Conservation (phyloP, 2,888 invertebrate species). For the Tetrapedia diversipes region DNA sequence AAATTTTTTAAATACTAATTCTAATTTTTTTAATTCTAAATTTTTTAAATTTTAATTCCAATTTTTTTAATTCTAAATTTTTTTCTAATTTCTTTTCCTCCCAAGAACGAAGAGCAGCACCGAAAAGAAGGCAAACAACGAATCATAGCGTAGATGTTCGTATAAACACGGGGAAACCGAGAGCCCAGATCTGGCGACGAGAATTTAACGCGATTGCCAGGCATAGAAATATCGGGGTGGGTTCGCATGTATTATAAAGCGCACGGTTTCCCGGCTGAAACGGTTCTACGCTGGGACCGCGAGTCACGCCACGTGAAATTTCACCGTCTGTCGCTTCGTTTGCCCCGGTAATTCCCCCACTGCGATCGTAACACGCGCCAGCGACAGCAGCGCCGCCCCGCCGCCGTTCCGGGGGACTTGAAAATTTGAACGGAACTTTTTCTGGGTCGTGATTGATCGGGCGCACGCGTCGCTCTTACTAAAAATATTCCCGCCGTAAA, state of each 20-base stretch:
- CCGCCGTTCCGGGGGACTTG: slow-evolving; percentile 22
- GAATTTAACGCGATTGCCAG: background rate
- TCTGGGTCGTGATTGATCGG: slow-evolving; percentile 54
- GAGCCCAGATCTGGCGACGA: no score
- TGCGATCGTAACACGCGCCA: slow-evolving; percentile 25
- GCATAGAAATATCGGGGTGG: background rate
- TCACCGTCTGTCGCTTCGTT: slow-evolving; percentile 53
- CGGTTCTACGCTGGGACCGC: slow-evolving; percentile 34
- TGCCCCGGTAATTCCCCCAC: slow-evolving; percentile 34
- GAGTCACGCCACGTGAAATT: slow-evolving; percentile 48
- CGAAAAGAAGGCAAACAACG: no score
- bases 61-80: no score
- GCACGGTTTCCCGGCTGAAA: slow-evolving; percentile 5
- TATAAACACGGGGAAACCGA: background rate
- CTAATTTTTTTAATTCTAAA: no score
- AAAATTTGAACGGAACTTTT: slow-evolving; percentile 47
- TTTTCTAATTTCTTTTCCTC: no score
- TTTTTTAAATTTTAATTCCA: no score
- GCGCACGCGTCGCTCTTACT: slow-evolving; percentile 38
- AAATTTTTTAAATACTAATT: no score
- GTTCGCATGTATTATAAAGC: slow-evolving; percentile 23
- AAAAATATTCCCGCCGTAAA: slow-evolving; percentile 31
- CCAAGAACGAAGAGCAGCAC: no score
- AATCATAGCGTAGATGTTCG: background rate
- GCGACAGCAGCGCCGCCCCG: background rate